Evolutionary conservation across 64 coral and sea anemone genomes (phyloP), one percentile per base, ranked within the genome.

Genomic region (Pachyseris speciosa): DNA sequence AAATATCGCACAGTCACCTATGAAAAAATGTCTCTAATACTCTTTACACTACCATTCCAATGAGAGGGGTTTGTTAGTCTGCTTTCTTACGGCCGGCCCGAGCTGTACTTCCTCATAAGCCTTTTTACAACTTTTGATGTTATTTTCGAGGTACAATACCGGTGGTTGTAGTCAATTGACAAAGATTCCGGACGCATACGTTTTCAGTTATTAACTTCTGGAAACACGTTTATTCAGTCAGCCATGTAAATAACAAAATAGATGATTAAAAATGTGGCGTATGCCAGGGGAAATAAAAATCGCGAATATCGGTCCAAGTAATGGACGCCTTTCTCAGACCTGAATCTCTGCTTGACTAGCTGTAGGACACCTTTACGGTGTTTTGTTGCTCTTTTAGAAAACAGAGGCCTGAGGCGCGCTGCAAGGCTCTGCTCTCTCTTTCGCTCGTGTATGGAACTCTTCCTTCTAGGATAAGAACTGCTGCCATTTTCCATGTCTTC

Each of bases 191-290:
- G n/a, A n/a, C n/a, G n/a, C n/a, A n/a, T n/a, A n/a, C n/a, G n/a
- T n/a, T n/a, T n/a, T n/a, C n/a, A n/a, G n/a, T n/a, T n/a, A n/a
- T n/a, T 59, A 4, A 50, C 48, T 26, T 37, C 2, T 6, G 52
- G 67, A 3, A 51, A 74, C 44, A 47, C 58, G 4, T 41, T 64
- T 11, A 31, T 67, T 28, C 58, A 45, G 1, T 43, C 58, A 51
- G 41, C 22, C 86, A 91, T 64, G 39, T 97, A 97, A 40, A 93
- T 93, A 16, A 93, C 71, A 64, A 97, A 97, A 64, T 97, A 97
- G 7, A 89, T 83, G 4, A 68, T 50, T 30, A 97, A 25, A 49
- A 97, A 97, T 0, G 84, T 65, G n/a, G 19, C 78, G 20, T 97
- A 97, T 1, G 84, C 90, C 5, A 97, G 30, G 16, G 95, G 95